phyloP scores from a whole-genome alignment of 2,888 invertebrate species.

The Frankliniella intonsa region DNA sequence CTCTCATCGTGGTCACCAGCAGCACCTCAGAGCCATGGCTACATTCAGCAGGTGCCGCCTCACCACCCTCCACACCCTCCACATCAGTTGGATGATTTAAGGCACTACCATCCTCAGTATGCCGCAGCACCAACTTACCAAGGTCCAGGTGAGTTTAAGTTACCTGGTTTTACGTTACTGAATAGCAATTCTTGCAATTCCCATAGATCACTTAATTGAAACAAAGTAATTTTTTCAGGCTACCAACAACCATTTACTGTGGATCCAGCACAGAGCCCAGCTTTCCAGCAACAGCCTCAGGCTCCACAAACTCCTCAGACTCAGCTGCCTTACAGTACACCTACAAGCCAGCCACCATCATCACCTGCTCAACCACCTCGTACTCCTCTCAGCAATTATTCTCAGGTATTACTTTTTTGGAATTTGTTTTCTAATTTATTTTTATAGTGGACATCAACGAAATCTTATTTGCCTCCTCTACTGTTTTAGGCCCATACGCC shows the following conservation, averaged over 20 bases:
- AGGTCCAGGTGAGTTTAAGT: background rate
- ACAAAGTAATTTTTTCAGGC: slow-evolving; percentile 31
- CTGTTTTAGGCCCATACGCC: slow-evolving; percentile 35
- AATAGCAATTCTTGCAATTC: background rate
- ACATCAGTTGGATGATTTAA: slow-evolving; percentile 50
- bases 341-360: slow-evolving; percentile 37
- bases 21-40: slow-evolving; percentile 42
- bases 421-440: background rate
- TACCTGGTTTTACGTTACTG: background rate
- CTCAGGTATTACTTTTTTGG: slow-evolving; percentile 30
- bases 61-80: slow-evolving; percentile 38
- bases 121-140: slow-evolving; percentile 47
- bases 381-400: slow-evolving; percentile 35
- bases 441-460: background rate
- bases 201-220: background rate
- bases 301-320: background rate
- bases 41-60: slow-evolving; percentile 77
- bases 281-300: slow-evolving; percentile 31
- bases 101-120: slow-evolving; percentile 49
- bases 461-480: background rate
- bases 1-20: slow-evolving; percentile 4
- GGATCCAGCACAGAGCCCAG: slow-evolving; percentile 27
- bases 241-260: slow-evolving; percentile 37
- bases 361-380: slow-evolving; percentile 36
- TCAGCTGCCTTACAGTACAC: slow-evolving; percentile 38